These are phyloP conservation scores for Calameuta filiformis DNA, from an alignment of 2,888 invertebrate species.

Conservation along the genomic window DNA sequence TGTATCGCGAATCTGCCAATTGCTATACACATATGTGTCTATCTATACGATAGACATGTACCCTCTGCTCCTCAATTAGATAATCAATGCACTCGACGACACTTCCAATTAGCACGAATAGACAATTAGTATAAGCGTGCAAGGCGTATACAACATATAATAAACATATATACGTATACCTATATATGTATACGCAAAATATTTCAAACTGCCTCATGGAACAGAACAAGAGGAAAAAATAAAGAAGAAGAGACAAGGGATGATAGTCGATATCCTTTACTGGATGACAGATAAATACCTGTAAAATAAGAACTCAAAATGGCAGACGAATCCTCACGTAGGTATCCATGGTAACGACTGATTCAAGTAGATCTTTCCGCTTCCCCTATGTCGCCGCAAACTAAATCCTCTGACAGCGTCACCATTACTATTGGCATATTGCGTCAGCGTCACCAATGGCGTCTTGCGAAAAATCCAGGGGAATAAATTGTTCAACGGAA, in stretches of 20 bases:
- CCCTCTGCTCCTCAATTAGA: slow-evolving; percentile 31
- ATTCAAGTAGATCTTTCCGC: not conserved
- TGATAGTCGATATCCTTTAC: not conserved
- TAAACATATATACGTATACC: not conserved
- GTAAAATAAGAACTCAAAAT: not conserved
- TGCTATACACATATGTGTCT: not conserved
- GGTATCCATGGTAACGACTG: not conserved
- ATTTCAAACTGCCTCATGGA: not conserved
- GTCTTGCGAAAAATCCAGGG: not conserved
- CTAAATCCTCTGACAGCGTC: not conserved
- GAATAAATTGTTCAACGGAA: not conserved
- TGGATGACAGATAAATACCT: not conserved
- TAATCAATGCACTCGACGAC: slow-evolving; percentile 43
- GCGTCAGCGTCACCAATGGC: not conserved
- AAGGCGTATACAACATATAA: not conserved
- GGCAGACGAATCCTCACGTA: not conserved
- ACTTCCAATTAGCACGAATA: slow-evolving; percentile 38
- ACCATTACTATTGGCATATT: not conserved
- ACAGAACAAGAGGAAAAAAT: slow-evolving; percentile 4
- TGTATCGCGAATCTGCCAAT: not conserved
- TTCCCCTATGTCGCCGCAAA: not conserved
- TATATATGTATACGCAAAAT: not conserved
- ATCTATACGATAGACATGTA: not conserved
- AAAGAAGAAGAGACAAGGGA: slow-evolving; percentile 19
- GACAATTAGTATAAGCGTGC: slow-evolving; percentile 32